These are phyloP conservation scores for Steatornis caripensis DNA, from an alignment of 2,113 vertebrate species.

Conservation along the genomic window DNA sequence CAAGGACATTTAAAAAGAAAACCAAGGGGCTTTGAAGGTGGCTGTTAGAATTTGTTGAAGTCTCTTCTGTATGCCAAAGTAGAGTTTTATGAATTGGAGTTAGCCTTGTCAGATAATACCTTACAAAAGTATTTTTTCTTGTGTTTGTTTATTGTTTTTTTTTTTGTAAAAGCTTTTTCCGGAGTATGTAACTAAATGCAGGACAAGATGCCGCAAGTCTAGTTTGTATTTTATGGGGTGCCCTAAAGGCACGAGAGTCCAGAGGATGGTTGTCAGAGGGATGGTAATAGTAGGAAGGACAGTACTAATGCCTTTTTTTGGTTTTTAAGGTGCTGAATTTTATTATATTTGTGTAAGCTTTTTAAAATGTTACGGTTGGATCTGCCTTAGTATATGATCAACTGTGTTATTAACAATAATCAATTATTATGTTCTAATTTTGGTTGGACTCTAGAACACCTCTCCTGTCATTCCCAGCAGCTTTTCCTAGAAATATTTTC, in stretches of 20 bases:
- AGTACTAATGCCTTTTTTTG: background rate
- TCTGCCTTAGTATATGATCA: background rate
- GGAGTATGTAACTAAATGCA: background rate
- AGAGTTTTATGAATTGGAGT: background rate
- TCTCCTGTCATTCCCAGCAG: background rate
- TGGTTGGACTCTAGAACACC: background rate
- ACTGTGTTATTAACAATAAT: background rate
- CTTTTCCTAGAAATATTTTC: background rate
- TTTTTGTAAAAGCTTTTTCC: background rate
- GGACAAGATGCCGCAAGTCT: background rate
- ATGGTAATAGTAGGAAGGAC: background rate
- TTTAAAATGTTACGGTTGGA: background rate
- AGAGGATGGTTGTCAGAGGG: background rate
- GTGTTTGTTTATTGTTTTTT: background rate
- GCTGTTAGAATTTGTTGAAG: constrained; percentile 4
- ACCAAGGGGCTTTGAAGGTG: background rate
- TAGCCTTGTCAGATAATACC: background rate
- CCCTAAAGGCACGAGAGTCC: background rate
- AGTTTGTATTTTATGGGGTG: background rate
- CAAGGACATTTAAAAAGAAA: constrained; percentile 43
- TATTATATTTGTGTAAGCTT: background rate
- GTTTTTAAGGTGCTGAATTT: background rate
- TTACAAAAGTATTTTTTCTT: background rate
- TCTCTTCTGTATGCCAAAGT: constrained; percentile 12
- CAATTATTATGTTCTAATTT: background rate